Percentiles rank a stretch among this genome's conserved stretches.
phyloP scores from a whole-genome alignment of 2,797 vertebrate species.

The Neosilurus hyrtlii region DNA sequence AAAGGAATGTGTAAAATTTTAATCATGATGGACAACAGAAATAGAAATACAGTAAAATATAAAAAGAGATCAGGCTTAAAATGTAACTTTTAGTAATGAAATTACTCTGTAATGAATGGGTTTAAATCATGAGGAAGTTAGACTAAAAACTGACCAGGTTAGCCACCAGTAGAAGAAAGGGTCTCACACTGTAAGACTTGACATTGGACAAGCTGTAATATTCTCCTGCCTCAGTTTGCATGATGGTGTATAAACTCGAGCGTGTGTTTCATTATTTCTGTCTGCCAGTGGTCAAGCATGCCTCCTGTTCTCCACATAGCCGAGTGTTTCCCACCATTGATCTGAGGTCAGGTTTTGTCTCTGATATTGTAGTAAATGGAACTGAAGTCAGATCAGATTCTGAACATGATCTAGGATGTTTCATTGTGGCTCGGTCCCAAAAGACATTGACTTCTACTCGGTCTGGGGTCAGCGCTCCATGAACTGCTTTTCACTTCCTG shows the following conservation, averaged over 20 bases:
- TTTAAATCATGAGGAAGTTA: neutral
- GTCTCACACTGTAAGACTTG: constrained; percentile 31
- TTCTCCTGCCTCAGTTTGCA: constrained; percentile 46
- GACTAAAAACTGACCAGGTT: neutral
- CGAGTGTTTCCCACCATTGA: constrained; percentile 39
- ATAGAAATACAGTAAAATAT: neutral
- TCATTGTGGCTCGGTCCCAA: constrained; percentile 54
- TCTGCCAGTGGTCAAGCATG: constrained; percentile 43
- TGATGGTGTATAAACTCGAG: constrained; percentile 32
- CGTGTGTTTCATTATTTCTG: constrained; percentile 37
- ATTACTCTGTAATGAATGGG: neutral
- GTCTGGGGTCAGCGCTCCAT: constrained; percentile 25
- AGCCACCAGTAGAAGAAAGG: constrained; percentile 26
- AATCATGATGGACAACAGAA: neutral
- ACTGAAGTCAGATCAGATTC: constrained; percentile 42
- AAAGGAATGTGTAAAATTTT: neutral
- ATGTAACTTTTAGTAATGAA: constrained; percentile 4
- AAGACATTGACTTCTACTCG: neutral
- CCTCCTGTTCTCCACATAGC: constrained; percentile 54
- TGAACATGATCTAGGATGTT: constrained; percentile 67
- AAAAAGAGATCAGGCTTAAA: constrained; percentile 1
- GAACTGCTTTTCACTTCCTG: constrained; percentile 34
- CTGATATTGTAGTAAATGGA: neutral
- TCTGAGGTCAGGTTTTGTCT: constrained; percentile 27
- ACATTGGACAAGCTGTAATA: constrained; percentile 23